Evolutionary conservation across 1,140 invertebrate genomes (phyloP), one percentile per base, ranked within the genome.

Genomic region (Pectinophora gossypiella): DNA sequence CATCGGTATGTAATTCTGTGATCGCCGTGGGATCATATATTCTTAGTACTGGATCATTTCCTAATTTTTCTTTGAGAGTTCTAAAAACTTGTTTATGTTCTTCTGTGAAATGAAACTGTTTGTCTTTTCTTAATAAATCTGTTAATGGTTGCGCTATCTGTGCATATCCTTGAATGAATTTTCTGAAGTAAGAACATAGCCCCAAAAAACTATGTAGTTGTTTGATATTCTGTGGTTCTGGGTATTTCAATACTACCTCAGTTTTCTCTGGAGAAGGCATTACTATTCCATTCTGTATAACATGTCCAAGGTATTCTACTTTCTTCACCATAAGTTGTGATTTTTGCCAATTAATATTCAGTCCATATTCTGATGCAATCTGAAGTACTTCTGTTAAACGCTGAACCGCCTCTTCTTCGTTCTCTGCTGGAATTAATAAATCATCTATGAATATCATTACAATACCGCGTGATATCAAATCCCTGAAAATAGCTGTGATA

Each of bases 81-180:
- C 4, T 19, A 19, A 43, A 43, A 43, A 4, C 13, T 43, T 13
- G 3, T 43, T 16, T 43, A 5, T 19, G 40, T 43, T 43, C 40
- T 3, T 43, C 40, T 4, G 7, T 16, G n/a, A 43, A 43, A 4
- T 43, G 3, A 19, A 43, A 43, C 6, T 3, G 2, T 19, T 3
- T 5, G 5, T 43, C 19, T 13, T 35, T 32, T 15, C 12, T 51
- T 19, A 51, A 13, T 19, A 51, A 35, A 10, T 51, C 49, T 2
- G 49, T 51, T 0, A 51, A 13, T 27, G 49, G 49, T 32, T 32
- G 35, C 0, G 49, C 40, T 18, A 51, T 44, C 21, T 38, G 0
- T 5, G 49, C 49, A 51, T 20, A 51, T n/a, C 32, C 5, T 9
- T 43, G 38, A 19, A 51, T 51, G 16, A 42, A 51, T 13, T 51